phyloP scores from a whole-genome alignment of 2,888 invertebrate species.

The Drosophila emarginata region DNA sequence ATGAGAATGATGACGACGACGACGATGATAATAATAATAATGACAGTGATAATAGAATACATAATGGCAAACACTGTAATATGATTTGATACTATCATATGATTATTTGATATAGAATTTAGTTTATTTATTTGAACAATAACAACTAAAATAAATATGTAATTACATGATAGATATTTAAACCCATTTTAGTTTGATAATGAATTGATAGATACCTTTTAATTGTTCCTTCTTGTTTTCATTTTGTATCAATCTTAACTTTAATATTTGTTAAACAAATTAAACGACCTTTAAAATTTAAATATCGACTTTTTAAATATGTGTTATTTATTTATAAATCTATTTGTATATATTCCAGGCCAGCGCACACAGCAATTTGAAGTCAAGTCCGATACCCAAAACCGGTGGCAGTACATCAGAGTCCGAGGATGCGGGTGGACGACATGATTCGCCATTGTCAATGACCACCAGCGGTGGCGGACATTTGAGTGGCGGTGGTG shows the following conservation, averaged over 20 bases:
- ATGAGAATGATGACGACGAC: background rate
- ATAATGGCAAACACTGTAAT: background rate
- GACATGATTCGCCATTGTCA: conserved; percentile 82
- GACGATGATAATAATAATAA: background rate
- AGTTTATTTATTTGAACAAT: background rate
- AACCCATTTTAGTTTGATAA: too few species aligned
- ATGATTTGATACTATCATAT: background rate
- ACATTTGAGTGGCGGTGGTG: conserved; percentile 77
- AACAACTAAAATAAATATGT: too few species aligned
- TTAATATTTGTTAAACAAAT: too few species aligned
- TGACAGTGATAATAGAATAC: background rate
- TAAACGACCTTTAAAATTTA: too few species aligned
- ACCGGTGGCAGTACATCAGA: conserved; percentile 84
- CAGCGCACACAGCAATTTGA: conserved; percentile 86
- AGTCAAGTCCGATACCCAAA: conserved; percentile 87
- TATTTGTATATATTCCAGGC: conserved; percentile 81
- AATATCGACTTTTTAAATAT: background rate
- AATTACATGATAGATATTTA: too few species aligned
- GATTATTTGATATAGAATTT: background rate
- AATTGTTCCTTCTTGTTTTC: too few species aligned
- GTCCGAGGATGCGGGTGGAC: conserved; percentile 80
- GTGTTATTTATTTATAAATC: background rate
- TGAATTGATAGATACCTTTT: too few species aligned
- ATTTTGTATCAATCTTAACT: too few species aligned
- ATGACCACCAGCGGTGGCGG: conserved; percentile 79